Conservation (phyloP, 2,888 invertebrate genomes). For the Gymnoscelis rufifasciata region DNA sequence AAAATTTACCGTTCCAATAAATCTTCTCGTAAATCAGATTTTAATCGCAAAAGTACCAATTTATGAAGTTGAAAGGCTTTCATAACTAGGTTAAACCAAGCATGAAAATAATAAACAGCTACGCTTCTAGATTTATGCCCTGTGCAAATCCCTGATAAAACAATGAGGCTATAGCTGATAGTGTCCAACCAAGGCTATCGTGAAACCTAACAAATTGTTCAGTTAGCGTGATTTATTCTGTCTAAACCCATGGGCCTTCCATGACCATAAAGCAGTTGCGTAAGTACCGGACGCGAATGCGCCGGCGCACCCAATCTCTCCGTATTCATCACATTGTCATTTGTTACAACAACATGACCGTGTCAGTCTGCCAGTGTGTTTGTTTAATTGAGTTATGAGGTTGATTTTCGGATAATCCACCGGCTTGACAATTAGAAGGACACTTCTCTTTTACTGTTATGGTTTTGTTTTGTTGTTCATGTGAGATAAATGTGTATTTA, state of each 20-base stretch:
- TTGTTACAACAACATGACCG: conserved; percentile 42
- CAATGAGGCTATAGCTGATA: conserved; percentile 2
- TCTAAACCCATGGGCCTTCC: conserved; percentile 21
- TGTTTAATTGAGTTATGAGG: conserved; percentile 39
- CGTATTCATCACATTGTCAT: conserved; percentile 51
- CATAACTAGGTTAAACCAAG: conserved; percentile 5
- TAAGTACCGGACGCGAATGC: conserved; percentile 53
- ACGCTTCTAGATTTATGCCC: conserved; percentile 5
- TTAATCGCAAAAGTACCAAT: conserved; percentile 7
- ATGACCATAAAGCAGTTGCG: conserved; percentile 46
- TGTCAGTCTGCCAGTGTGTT: conserved; percentile 36
- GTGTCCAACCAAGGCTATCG: conserved; percentile 2
- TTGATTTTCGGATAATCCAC: conserved; percentile 32
- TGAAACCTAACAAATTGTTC: background rate
- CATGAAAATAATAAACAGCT: conserved; percentile 1
- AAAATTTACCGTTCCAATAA: conserved; percentile 4
- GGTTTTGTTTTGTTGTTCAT: background rate
- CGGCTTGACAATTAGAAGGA: conserved; percentile 17
- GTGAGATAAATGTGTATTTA: too few relatives aligned
- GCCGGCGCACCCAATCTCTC: conserved; percentile 44
- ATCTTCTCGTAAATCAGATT: conserved; percentile 11
- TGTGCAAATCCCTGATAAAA: conserved; percentile 8
- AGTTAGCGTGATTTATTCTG: conserved; percentile 1
- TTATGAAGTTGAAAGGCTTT: background rate
- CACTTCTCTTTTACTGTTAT: background rate